These are phyloP conservation scores for Latrodectus elegans DNA, from an alignment of 2,888 invertebrate species.

Conservation along the genomic window DNA sequence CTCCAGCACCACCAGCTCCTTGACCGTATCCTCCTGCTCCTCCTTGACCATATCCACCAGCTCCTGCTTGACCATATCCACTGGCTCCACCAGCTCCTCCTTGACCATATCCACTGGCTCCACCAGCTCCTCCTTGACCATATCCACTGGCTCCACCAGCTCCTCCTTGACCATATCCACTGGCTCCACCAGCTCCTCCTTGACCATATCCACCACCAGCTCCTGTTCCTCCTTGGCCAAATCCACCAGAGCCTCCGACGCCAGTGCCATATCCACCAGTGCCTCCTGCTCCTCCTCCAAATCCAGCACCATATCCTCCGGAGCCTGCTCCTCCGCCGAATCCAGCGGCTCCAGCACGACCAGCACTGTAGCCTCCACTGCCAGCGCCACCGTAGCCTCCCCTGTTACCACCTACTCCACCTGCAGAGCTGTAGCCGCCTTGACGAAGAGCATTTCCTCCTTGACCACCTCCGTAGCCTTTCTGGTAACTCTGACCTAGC, in stretches of 20 bases:
- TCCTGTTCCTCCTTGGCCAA: conserved; percentile 16
- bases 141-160: conserved; percentile 84
- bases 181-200: conserved; percentile 63
- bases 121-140: conserved; percentile 81
- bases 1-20: conserved; percentile 20
- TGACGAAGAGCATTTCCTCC: conserved; percentile 23
- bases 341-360: conserved; percentile 23
- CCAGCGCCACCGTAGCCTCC: conserved; percentile 16
- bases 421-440: conserved; percentile 17
- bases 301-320: neutral
- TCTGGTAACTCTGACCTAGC: conserved; percentile 49
- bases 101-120: conserved; percentile 62
- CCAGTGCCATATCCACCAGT: neutral
- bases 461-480: conserved; percentile 43
- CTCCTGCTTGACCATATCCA: conserved; percentile 50
- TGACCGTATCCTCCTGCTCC: conserved; percentile 30
- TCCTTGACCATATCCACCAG: conserved; percentile 33
- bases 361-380: neutral
- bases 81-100: conserved; percentile 27
- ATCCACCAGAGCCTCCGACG: neutral
- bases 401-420: conserved; percentile 2
- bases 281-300: conserved; percentile 14
- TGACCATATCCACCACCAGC: conserved; percentile 78
- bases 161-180: conserved; percentile 75
- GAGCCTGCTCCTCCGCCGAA: conserved; percentile 3